A percentile compares a stretch with the other conserved stretches of the same genome.
These are phyloP conservation scores for Agriopis marginaria DNA, from an alignment of 2,888 invertebrate genomes.

Conservation along the genomic window DNA sequence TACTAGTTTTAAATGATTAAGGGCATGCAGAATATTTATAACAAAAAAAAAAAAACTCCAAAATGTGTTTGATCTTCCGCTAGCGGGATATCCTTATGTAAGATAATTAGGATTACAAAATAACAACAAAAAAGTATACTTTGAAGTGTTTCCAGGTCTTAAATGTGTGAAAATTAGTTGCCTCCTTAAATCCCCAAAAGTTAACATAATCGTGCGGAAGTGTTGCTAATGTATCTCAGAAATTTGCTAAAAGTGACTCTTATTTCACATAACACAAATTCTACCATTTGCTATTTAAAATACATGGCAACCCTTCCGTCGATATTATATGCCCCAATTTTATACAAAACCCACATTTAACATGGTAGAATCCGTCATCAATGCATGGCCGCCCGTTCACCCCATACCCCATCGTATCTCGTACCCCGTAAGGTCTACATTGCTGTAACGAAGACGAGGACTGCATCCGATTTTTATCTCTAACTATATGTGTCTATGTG, in stretches of 20 bases:
- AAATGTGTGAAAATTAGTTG: no score
- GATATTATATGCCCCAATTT: neutral
- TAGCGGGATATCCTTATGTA: no score
- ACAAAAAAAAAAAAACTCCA: no score
- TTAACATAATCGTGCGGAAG: no score
- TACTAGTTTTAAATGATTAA: no score
- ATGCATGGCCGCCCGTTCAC: conserved; percentile 70
- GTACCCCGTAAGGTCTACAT: conserved; percentile 60
- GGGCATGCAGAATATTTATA: no score
- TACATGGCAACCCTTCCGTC: conserved; percentile 17
- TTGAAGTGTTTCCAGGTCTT: no score
- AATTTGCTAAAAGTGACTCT: neutral
- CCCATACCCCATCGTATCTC: conserved; percentile 63
- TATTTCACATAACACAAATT: neutral
- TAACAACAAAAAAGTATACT: no score
- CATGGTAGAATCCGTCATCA: conserved; percentile 49
- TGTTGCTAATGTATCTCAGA: neutral
- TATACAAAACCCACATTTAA: conserved; percentile 25
- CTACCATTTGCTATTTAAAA: neutral
- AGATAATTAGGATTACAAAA: no score
- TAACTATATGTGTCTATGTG: conserved; percentile 88
- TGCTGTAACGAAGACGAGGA: conserved; percentile 65
- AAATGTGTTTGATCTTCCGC: no score
- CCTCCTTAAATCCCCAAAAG: no score
- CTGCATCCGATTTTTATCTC: conserved; percentile 85